A percentile compares a stretch with the other conserved stretches of the same genome.
phyloP scores from a whole-genome alignment of 2,888 invertebrate genomes.

The Saturnia japonica region DNA sequence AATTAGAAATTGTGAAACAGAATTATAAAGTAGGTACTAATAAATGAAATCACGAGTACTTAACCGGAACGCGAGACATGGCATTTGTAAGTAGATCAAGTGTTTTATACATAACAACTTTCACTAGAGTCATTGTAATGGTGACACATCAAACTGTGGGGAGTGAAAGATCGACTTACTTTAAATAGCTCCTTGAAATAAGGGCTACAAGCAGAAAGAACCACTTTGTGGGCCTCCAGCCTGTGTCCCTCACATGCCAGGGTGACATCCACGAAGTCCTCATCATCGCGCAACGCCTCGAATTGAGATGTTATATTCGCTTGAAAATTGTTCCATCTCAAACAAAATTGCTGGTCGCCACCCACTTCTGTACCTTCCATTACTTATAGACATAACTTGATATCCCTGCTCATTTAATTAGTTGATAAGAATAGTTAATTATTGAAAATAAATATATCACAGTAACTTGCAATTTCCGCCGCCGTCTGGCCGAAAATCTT shows the following conservation, averaged over 20 bases:
- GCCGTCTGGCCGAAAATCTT: conserved; percentile 82
- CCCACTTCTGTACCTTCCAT: conserved; percentile 83
- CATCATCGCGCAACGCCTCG: conserved; percentile 91
- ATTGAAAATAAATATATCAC: conserved; percentile 82
- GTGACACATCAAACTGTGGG: conserved; percentile 82
- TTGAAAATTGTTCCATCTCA: conserved; percentile 95
- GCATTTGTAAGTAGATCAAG: conserved; percentile 83
- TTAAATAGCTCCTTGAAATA: conserved; percentile 93
- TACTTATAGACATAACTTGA: conserved; percentile 83
- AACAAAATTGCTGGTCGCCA: conserved; percentile 93
- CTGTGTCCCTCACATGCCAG: conserved; percentile 92
- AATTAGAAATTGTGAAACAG: conserved; percentile 81
- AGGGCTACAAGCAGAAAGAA: conserved; percentile 92
- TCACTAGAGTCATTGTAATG: conserved; percentile 82
- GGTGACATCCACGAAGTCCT: conserved; percentile 94
- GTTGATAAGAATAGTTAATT: conserved; percentile 81
- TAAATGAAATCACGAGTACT: conserved; percentile 82
- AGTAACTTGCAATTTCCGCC: conserved; percentile 82
- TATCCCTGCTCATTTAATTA: conserved; percentile 82
- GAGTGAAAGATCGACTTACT: conserved; percentile 85
- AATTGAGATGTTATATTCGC: conserved; percentile 93
- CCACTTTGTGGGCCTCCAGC: conserved; percentile 92
- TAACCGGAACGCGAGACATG: conserved; percentile 82
- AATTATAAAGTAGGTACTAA: conserved; percentile 79
- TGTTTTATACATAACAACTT: conserved; percentile 83